Evolutionary conservation across 2,113 vertebrate species (phyloP), one percentile per base, ranked within the genome.

Genomic region (Morone saxatilis): DNA sequence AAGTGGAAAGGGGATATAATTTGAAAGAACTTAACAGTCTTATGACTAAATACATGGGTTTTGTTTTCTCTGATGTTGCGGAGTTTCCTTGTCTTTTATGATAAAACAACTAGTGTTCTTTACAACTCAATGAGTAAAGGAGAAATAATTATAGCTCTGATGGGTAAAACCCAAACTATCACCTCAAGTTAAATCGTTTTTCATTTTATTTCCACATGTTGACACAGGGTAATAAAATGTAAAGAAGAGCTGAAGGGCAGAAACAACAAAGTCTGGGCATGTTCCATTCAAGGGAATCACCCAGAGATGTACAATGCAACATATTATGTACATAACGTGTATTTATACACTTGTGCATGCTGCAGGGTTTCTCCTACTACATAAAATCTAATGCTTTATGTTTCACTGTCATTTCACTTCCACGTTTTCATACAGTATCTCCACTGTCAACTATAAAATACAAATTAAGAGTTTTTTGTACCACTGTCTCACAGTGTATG

Each of bases 101-200:
- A 86, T 75, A 86, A 86, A 38, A 61, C 19, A 48, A 53, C 45
- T 19, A 36, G 6, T 56, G n/a, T 56, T 41, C 8, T 76, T 65
- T 56, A 45, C 66, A 86, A 80, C 81, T 65, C 56, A 48, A 65
- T 47, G 53, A 59, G 12, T 68, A 60, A 61, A 71, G 22, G 43
- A 25, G 13, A 59, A 38, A 50, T 38, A 68, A 56, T 48, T 63
- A 70, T 77, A 85, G 89, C 80, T 88, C 88, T 89, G 85, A 92
- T 85, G 89, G 89, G 80, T 92, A 92, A 92, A 91, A 85, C 83
- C 69, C 71, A 85, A 86, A 89, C 88, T 87, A 78, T 88, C 84
- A 87, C 92, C 86, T 86, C 73, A 88, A 76, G 88, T 85, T 59
- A 74, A 76, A 70, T 59, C 5, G 45, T 51, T 50, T 81, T 86